Conservation (phyloP, 2,888 invertebrate genomes). For the Norana najaformis region DNA sequence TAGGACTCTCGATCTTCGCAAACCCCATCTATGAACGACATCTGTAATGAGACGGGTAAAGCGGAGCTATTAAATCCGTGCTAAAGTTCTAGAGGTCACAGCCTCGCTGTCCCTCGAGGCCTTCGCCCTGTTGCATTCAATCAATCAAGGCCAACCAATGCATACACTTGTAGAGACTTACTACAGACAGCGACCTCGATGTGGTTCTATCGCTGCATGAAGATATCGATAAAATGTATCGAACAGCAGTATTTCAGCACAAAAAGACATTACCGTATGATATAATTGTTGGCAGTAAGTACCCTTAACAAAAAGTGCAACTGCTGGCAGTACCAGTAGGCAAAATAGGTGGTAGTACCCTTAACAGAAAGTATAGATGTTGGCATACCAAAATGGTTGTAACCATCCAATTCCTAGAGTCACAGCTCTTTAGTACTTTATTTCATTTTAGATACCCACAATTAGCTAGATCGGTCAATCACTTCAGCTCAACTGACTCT, state of each 20-base stretch:
- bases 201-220: background rate
- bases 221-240: background rate
- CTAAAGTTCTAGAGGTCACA: background rate
- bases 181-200: background rate
- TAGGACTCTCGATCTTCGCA: background rate
- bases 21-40: background rate
- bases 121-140: background rate
- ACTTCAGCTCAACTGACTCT: background rate
- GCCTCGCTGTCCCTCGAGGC: background rate
- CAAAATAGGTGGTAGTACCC: background rate
- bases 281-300: background rate
- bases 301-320: background rate
- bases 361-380: background rate
- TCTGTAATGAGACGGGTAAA: background rate
- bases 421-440: too few species aligned
- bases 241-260: background rate
- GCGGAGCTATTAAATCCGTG: background rate
- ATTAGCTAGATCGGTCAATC: background rate
- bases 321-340: background rate
- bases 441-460: too few species aligned
- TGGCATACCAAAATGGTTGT: background rate
- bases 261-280: background rate
- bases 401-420: background rate
- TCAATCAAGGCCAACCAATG: slow-evolving; percentile 4
- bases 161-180: background rate